phyloP scores from a whole-genome alignment of 2,797 vertebrate species.

The Gouania willdenowi region DNA sequence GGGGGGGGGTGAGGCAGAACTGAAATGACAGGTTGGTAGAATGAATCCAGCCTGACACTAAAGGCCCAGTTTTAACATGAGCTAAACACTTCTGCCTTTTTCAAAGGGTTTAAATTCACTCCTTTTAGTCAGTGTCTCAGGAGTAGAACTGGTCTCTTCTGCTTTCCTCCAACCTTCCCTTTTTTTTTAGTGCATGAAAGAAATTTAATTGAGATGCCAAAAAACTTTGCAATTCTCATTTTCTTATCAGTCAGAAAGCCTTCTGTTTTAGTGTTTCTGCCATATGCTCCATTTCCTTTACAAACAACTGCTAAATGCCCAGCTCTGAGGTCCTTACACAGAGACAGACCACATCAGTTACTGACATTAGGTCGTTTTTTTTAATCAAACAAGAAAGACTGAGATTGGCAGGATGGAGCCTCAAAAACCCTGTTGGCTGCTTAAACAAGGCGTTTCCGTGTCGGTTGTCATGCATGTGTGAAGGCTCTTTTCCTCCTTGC shows the following conservation, averaged over 20 bases:
- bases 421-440: slow-evolving; percentile 36
- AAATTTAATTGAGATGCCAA: slow-evolving; percentile 26
- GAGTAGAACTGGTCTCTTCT: slow-evolving; percentile 21
- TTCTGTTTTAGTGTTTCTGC: slow-evolving; percentile 16
- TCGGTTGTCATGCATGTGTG: slow-evolving; percentile 52
- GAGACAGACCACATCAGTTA: slow-evolving; percentile 50
- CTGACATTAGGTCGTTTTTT: slow-evolving; percentile 55
- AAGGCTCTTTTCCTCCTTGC: slow-evolving; percentile 11
- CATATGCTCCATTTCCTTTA: slow-evolving; percentile 44
- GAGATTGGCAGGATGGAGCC: slow-evolving; percentile 31
- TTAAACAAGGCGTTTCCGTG: slow-evolving; percentile 62
- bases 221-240: slow-evolving; percentile 21
- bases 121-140: slow-evolving; percentile 27
- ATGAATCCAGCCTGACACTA: slow-evolving; percentile 43
- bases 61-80: slow-evolving; percentile 29
- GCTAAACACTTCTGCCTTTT: slow-evolving; percentile 25
- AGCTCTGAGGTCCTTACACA: slow-evolving; percentile 28
- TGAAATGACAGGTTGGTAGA: slow-evolving; percentile 58
- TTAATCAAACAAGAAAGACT: slow-evolving; percentile 30
- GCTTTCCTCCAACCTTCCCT: slow-evolving; percentile 1
- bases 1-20: slow-evolving; percentile 40
- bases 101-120: slow-evolving; percentile 23
- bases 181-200: background rate
- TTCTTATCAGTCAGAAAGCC: slow-evolving; percentile 25
- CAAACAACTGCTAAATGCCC: slow-evolving; percentile 26